Conservation (phyloP, 2,888 invertebrate genomes). For the Mellilla xanthometata region DNA sequence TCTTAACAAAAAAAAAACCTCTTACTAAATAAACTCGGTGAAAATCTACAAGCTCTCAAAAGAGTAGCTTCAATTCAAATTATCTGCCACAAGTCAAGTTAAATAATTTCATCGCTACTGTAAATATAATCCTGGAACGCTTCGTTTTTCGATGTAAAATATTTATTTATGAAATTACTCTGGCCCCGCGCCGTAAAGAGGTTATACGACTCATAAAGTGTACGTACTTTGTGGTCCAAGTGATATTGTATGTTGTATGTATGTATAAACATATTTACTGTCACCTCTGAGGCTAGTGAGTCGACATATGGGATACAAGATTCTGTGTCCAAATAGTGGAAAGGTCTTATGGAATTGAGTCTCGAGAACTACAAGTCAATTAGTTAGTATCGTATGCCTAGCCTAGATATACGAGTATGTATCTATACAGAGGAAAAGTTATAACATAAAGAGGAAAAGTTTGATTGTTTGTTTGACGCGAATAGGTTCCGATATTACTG, state of each 20-base stretch:
- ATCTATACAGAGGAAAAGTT: no score
- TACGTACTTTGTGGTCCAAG: slow-evolving; percentile 19
- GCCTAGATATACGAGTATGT: no score
- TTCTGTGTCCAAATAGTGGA: no score
- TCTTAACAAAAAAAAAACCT: background rate
- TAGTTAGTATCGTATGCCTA: no score
- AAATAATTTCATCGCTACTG: slow-evolving; percentile 9
- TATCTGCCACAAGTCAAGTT: slow-evolving; percentile 7
- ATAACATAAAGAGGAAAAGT: no score
- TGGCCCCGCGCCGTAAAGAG: slow-evolving; percentile 19
- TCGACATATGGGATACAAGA: no score
- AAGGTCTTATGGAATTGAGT: no score
- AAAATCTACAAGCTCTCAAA: background rate
- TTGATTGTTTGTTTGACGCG: no score
- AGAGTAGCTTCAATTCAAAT: slow-evolving; percentile 10
- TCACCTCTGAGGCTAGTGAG: no score
- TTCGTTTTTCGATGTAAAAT: slow-evolving; percentile 20
- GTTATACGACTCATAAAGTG: slow-evolving; percentile 21
- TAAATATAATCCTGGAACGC: slow-evolving; percentile 12
- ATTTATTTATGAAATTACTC: slow-evolving; percentile 29
- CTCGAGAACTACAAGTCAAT: no score
- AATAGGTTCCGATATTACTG: no score
- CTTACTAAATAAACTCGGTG: background rate
- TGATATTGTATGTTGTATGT: no score
- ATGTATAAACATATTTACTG: background rate